Evolutionary conservation across 2,113 vertebrate species (phyloP).

Genomic region (Cryptomyrus ogoouensis): DNA sequence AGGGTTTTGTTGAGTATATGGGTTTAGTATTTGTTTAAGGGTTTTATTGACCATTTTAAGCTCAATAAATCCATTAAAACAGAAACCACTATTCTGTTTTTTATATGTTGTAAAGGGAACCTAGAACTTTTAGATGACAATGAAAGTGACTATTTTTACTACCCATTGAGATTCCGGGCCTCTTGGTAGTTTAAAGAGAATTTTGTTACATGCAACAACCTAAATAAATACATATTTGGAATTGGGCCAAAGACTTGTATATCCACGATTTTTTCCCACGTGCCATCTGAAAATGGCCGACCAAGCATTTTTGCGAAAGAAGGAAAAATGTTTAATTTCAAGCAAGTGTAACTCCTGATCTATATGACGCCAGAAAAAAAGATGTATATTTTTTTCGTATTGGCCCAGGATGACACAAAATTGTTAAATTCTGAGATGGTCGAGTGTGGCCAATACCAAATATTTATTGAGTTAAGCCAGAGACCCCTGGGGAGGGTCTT

Average conservation of each 20-base stretch:
- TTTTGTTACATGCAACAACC: not conserved
- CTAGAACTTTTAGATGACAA: not conserved
- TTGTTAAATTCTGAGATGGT: not conserved
- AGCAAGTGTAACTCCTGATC: not conserved
- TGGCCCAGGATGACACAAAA: not conserved
- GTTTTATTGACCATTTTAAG: not conserved
- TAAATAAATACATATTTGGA: not conserved
- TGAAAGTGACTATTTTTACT: not conserved
- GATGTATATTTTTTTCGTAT: too few species aligned
- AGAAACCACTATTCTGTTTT: not conserved
- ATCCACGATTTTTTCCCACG: not conserved
- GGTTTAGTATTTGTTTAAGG: not conserved
- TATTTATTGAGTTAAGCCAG: not conserved
- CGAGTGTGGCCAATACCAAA: not conserved
- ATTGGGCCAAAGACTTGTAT: not conserved
- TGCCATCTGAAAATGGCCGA: not conserved
- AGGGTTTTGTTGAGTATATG: not conserved
- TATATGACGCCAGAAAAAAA: not conserved
- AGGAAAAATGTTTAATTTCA: not conserved
- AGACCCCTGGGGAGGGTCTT: not conserved
- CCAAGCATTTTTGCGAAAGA: not conserved
- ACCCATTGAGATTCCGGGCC: not conserved
- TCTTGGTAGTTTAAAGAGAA: not conserved
- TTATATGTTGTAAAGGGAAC: not conserved
- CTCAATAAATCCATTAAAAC: not conserved